Base-by-base conservation (phyloP, 2,888 invertebrate genomes). In the Hanleya hanleyi region DNA sequence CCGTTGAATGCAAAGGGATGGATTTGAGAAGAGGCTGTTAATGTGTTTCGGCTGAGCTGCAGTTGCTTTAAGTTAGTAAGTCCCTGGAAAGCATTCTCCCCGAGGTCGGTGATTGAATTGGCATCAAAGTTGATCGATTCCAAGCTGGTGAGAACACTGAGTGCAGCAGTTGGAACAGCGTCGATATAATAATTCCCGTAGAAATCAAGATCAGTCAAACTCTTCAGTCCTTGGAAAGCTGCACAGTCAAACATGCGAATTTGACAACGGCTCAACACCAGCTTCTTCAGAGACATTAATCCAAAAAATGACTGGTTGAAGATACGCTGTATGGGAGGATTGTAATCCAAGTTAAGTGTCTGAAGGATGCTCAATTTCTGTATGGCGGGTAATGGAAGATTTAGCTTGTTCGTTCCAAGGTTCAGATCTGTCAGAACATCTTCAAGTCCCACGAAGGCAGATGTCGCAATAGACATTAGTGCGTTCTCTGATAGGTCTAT, bases 271-370 rank as follows among this genome's bases (percentile, higher is more conserved):
- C 18, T 18, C 32, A 67, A 32, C 2, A 35, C 47, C 29, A 67
- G 41, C 29, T 67, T 67, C 32, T 37, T 32, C 38, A 67, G n/a
- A 38, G 32, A 32, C 29, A 3, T 29, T 2, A 67, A 47, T 18
- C 36, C 36, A 7, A 18, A n/a, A 29, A 67, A 67, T 9, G 67
- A n/a, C 15, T 38, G 26, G n/a, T 18, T 12, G 12, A n/a, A 29
- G 41, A 67, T 29, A 1, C 7, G 12, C 22, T 32, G 12, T n/a
- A 41, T 35, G 29, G 26, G 26, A 2, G 29, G 29, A 29, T 47
- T 67, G n/a, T 29, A 32, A 18, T 47, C 67, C 38, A 67, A 29
- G 41, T 67, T 47, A 32, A 67, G 67, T 37, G 38, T 32, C 22
- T 38, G 22, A 12, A 67, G n/a, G 29, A 15, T 38, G 4, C 1